phyloP scores from a whole-genome alignment of 2,888 invertebrate genomes.

The Charanyca ferruginea region DNA sequence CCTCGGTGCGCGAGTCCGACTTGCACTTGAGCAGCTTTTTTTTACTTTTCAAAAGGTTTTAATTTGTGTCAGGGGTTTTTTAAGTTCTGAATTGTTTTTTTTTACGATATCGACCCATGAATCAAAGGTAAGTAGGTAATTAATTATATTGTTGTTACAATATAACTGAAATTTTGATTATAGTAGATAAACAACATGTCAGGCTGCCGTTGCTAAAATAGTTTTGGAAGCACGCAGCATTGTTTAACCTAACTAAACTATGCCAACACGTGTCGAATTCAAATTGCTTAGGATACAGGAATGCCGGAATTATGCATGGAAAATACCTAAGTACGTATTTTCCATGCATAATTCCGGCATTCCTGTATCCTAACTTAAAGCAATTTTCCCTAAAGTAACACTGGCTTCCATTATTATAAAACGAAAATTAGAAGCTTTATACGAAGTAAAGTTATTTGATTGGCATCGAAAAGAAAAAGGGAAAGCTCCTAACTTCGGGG shows the following conservation, averaged over 20 bases:
- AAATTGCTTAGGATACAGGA: slow-evolving; percentile 16
- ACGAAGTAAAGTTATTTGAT: slow-evolving; percentile 55
- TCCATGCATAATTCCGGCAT: slow-evolving; percentile 3
- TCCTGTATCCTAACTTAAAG: neutral
- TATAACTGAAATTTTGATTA: slow-evolving; percentile 34
- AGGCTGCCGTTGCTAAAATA: slow-evolving; percentile 1
- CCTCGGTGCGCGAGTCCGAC: too few species aligned
- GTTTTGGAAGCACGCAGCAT: slow-evolving; percentile 16
- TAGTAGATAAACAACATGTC: slow-evolving; percentile 9
- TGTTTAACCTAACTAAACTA: slow-evolving; percentile 20
- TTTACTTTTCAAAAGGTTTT: too few species aligned
- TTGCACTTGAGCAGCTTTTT: too few species aligned
- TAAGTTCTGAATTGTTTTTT: too few species aligned
- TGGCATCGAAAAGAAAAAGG: slow-evolving; percentile 54
- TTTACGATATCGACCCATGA: neutral
- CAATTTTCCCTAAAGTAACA: slow-evolving; percentile 34
- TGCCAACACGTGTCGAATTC: slow-evolving; percentile 17
- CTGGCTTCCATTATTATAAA: slow-evolving; percentile 32
- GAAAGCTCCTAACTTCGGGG: slow-evolving; percentile 45
- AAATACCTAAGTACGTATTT: too few species aligned
- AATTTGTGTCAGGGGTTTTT: too few species aligned
- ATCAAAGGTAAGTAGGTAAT: slow-evolving; percentile 1
- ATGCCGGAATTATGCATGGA: too few species aligned
- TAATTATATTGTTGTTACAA: neutral
- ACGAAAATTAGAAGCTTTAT: slow-evolving; percentile 44